Evolutionary conservation across 1,140 invertebrate species (phyloP).

Genomic region (Armadillidium nasatum): DNA sequence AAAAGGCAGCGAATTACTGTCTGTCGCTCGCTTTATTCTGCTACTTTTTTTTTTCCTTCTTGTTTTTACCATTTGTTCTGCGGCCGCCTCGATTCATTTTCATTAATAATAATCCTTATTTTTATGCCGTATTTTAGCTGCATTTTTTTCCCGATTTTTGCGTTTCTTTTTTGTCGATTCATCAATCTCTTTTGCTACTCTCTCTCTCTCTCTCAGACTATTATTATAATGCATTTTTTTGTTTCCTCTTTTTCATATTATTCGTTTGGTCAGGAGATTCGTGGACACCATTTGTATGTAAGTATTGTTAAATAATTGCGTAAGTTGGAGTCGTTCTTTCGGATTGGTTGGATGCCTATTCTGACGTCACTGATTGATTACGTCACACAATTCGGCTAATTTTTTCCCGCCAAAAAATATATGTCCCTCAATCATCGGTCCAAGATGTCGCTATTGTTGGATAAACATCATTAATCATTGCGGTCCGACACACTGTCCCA

Average conservation of each 20-base stretch:
- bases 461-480: conserved; percentile 14
- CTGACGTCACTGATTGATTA: not conserved
- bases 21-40: not conserved
- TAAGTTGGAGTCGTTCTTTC: too few relatives aligned
- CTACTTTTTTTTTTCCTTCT: not conserved
- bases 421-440: conserved; percentile 5
- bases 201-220: not conserved
- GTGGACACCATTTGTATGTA: not conserved
- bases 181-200: not conserved
- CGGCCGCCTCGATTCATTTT: conserved; percentile 4
- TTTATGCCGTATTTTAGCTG: not conserved
- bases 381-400: not conserved
- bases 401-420: not conserved
- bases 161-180: not conserved
- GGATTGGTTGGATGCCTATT: not conserved
- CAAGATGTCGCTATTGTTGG: conserved; percentile 11
- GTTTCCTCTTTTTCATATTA: not conserved
- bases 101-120: conserved; percentile 14
- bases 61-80: conserved; percentile 13
- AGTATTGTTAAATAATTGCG: not conserved
- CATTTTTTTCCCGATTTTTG: not conserved
- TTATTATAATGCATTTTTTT: not conserved
- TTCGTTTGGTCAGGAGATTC: not conserved
- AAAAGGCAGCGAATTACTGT: not conserved
- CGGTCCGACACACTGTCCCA: not conserved